Percentiles rank a stretch among this genome's conserved stretches.
Evolutionary conservation across 2,797 vertebrate genomes (phyloP).

Genomic region (Notolabrus celidotus): DNA sequence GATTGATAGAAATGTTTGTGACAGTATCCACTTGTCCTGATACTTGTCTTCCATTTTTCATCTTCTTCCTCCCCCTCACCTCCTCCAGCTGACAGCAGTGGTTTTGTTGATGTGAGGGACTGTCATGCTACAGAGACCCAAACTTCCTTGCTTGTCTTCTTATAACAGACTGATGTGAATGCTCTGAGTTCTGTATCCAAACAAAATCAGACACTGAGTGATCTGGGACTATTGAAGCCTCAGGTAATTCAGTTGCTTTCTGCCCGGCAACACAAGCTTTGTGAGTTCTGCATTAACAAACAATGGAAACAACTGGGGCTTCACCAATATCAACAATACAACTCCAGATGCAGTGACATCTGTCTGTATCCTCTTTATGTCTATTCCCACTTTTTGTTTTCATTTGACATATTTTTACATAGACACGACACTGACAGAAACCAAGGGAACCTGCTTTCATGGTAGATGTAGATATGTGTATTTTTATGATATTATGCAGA

Average conservation of each 20-base stretch:
- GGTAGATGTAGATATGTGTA: background rate
- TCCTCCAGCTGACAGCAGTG: constrained; percentile 59
- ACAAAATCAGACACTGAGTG: constrained; percentile 49
- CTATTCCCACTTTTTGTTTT: background rate
- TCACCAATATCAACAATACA: constrained; percentile 14
- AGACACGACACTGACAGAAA: constrained; percentile 20
- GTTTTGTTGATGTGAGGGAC: constrained; percentile 62
- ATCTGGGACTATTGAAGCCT: constrained; percentile 53
- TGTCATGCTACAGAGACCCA: constrained; percentile 58
- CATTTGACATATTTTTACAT: constrained; percentile 23
- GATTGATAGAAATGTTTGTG: constrained; percentile 70
- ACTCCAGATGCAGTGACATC: constrained; percentile 20
- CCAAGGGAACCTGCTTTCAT: constrained; percentile 10
- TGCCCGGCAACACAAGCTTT: constrained; percentile 36
- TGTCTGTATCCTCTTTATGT: constrained; percentile 25
- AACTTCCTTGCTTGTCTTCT: constrained; percentile 53
- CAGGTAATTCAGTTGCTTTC: constrained; percentile 41
- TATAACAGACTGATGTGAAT: constrained; percentile 54
- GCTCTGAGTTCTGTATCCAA: constrained; percentile 52
- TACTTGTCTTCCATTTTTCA: constrained; percentile 64
- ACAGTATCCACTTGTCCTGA: constrained; percentile 62
- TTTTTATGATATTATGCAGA: constrained; percentile 10
- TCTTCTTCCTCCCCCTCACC: constrained; percentile 43
- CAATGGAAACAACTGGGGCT: constrained; percentile 7
- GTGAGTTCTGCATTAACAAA: constrained; percentile 33